Evolutionary conservation across 2,113 vertebrate genomes (phyloP).

Genomic region (Uria aalge): DNA sequence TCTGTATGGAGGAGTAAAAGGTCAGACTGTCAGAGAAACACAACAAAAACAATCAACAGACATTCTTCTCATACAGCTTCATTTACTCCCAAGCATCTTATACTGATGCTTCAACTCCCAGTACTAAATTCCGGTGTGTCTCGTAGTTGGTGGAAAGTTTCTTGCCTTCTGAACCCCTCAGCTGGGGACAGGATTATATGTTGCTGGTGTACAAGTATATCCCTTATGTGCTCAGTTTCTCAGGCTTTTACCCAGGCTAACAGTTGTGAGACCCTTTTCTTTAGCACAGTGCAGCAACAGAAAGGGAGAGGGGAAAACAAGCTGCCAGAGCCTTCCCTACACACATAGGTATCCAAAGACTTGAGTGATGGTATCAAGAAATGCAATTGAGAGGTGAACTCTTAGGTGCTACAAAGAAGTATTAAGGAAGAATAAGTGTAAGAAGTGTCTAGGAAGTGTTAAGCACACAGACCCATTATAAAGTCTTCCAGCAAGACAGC

Average conservation of each 20-base stretch:
- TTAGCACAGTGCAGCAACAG: background rate
- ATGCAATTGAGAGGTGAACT: background rate
- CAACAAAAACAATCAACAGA: background rate
- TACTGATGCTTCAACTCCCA: background rate
- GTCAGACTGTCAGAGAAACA: background rate
- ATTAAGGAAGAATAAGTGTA: background rate
- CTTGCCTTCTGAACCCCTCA: background rate
- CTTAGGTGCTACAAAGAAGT: background rate
- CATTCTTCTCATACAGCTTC: background rate
- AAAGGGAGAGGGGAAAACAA: background rate
- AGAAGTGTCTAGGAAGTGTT: background rate
- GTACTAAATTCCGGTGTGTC: background rate
- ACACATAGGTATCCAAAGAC: background rate
- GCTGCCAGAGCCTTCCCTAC: background rate
- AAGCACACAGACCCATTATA: background rate
- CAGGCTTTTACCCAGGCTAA: background rate
- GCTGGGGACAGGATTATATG: too few species aligned
- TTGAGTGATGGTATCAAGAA: background rate
- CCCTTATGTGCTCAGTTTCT: background rate
- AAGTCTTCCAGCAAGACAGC: background rate
- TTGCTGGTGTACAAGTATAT: fast-evolving
- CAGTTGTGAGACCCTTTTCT: background rate
- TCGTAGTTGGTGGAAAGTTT: background rate
- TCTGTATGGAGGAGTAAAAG: background rate
- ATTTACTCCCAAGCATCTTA: background rate